phyloP scores from a whole-genome alignment of 1,140 invertebrate genomes.

The Delia radicum region DNA sequence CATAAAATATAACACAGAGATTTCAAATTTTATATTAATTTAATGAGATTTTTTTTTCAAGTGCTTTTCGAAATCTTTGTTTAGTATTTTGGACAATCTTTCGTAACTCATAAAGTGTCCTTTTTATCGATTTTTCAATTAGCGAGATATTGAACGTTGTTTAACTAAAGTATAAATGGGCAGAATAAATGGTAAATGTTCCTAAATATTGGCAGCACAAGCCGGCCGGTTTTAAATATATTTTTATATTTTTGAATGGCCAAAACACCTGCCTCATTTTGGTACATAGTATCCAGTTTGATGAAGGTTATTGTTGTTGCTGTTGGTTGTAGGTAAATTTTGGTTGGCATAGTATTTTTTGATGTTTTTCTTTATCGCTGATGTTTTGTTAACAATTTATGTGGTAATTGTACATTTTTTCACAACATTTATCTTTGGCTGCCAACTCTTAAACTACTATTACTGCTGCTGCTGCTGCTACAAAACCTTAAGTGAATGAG shows the following conservation, averaged over 20 bases:
- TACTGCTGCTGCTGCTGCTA: too few species aligned
- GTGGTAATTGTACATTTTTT: conserved; percentile 13
- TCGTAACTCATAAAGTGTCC: not conserved
- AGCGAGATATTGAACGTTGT: not conserved
- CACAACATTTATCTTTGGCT: conserved; percentile 3
- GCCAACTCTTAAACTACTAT: not conserved
- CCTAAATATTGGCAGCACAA: not conserved
- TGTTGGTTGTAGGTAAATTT: too few species aligned
- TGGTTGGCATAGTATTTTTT: too few species aligned
- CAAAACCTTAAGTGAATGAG: not conserved
- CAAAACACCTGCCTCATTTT: too few species aligned
- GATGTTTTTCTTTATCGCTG: not conserved
- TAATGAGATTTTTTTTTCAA: not conserved
- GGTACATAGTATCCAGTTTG: too few species aligned
- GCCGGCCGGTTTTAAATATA: not conserved
- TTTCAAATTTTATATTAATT: not conserved
- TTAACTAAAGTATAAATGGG: not conserved
- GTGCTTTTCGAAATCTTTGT: not conserved
- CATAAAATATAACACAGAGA: not conserved
- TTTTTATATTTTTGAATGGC: not conserved
- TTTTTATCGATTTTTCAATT: not conserved
- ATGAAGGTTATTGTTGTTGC: too few species aligned
- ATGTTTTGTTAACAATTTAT: conserved; percentile 13
- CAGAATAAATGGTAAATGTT: not conserved
- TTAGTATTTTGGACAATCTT: not conserved